Evolutionary conservation across 2,113 vertebrate genomes (phyloP).

Genomic region (Dasyurus viverrinus): DNA sequence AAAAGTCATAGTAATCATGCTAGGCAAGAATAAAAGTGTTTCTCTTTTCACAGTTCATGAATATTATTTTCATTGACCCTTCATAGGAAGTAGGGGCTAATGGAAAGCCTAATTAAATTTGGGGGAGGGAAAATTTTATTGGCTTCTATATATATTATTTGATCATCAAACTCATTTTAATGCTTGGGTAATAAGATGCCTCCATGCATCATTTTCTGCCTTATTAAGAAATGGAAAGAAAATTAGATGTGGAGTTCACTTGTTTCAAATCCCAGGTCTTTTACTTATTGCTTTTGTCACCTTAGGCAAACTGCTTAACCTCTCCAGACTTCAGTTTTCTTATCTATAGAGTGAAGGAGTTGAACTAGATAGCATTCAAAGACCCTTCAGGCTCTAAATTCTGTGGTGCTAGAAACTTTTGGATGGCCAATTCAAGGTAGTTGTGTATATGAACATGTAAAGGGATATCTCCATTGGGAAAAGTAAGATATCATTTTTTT

Average conservation of each 20-base stretch:
- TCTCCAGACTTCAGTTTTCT: neutral
- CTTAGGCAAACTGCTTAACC: neutral
- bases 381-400: neutral
- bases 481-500: neutral
- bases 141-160: slow-evolving; percentile 77
- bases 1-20: neutral
- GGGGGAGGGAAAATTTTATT: slow-evolving; percentile 74
- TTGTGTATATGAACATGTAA: neutral
- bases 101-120: slow-evolving; percentile 73
- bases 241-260: neutral
- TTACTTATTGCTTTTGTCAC: neutral
- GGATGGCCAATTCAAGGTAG: neutral
- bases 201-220: slow-evolving; percentile 46
- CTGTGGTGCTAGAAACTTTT: neutral
- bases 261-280: neutral
- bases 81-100: neutral
- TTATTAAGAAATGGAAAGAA: slow-evolving; percentile 66
- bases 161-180: slow-evolving; percentile 77
- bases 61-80: neutral
- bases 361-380: neutral
- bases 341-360: neutral
- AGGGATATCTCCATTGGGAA: neutral
- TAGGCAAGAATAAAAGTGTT: neutral
- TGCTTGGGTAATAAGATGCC: slow-evolving; percentile 55
- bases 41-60: neutral